Conservation (phyloP, 2,888 invertebrate genomes). For the Atherix ibis region DNA sequence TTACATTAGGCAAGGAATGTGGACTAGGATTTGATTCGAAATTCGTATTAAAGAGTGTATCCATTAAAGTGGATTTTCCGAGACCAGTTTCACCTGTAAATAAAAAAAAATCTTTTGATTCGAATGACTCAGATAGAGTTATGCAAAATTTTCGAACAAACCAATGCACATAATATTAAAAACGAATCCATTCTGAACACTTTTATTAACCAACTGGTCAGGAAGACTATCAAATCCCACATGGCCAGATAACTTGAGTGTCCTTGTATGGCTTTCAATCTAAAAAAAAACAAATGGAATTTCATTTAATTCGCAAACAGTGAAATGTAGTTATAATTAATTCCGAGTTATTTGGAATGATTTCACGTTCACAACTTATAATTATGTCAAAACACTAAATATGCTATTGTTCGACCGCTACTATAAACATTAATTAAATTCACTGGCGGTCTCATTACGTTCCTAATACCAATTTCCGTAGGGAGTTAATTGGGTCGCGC, state of each 20-base stretch:
- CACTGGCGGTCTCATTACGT: no score
- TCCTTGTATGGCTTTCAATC: slow-evolving; percentile 39
- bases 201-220: slow-evolving; percentile 95
- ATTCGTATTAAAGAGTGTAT: slow-evolving; percentile 94
- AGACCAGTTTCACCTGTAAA: slow-evolving; percentile 90
- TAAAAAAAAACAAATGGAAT: slow-evolving; percentile 15
- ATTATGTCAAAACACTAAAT: no score
- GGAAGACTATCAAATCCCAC: slow-evolving; percentile 98
- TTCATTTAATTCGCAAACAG: no score
- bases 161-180: slow-evolving; percentile 98
- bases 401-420: no score
- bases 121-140: background rate
- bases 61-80: slow-evolving; percentile 97
- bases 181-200: slow-evolving; percentile 93
- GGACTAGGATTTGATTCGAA: slow-evolving; percentile 91
- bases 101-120: no score
- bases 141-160: slow-evolving; percentile 34
- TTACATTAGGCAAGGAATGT: slow-evolving; percentile 91
- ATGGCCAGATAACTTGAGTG: slow-evolving; percentile 79
- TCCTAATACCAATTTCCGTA: no score
- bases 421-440: no score
- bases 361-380: no score
- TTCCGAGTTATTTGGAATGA: no score
- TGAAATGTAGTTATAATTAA: no score
- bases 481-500: no score